Base-by-base conservation (phyloP, 2,797 vertebrate species). In the Phalanger gymnotis region DNA sequence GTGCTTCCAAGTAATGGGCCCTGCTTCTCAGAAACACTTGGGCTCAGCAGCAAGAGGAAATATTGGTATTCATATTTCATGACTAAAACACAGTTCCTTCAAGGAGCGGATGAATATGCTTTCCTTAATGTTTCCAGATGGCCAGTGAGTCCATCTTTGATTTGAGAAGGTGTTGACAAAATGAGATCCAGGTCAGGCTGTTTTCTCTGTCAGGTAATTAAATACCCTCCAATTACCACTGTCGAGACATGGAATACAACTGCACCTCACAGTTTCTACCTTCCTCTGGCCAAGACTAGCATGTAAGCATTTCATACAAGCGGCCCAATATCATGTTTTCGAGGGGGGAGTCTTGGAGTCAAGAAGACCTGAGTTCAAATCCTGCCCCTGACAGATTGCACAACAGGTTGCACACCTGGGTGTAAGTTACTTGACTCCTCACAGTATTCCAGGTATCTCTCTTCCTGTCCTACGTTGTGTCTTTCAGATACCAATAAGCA, bases 101-200 rank as follows among this genome's bases (percentile, higher is more conserved):
- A 61, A 96, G 87, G 47, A 96, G 94, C n/a, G 53, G n/a, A 93
- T 94, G 90, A 91, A 51, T 81, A 54, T 53, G 61, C 51, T 47
- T 1, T 96, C 89, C 93, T 97, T 97, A 95, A 97, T 97, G 92
- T 95, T 98, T 96, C 95, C 81, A 93, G 91, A 97, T 96, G 95
- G 57, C 10, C 53, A 95, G 92, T 92, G 25, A 10, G 53, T 92
- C 92, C 92, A 92, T 95, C 54, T 91, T 96, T 93, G 58, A 95
- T 94, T 73, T 87, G 81, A 97, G 96, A 97, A 94, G 56, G 90
- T 47, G 91, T 27, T 81, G 93, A 97, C 96, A 61, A 97, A 97
- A 94, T 96, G 97, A 96, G 89, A 94, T 51, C 51, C 90, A 94
- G 34, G 34, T 92, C 90, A 94, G 34, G 31, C 90, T 96, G 40